Conservation (phyloP, 2,797 vertebrate species). For the Pangasius larnaudii region DNA sequence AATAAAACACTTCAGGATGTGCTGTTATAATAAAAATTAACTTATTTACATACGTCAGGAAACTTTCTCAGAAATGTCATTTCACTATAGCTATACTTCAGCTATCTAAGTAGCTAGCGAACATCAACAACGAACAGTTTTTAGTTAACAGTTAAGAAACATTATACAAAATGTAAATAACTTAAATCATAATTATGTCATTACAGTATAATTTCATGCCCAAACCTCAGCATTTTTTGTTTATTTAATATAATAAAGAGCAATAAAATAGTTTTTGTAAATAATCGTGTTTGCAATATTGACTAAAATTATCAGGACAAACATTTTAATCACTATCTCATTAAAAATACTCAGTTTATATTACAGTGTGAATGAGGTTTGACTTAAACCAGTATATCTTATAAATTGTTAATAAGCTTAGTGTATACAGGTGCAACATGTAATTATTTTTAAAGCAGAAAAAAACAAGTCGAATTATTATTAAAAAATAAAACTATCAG, state of each 20-base stretch:
- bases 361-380: neutral
- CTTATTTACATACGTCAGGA: neutral
- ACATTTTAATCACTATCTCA: neutral
- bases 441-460: neutral
- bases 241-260: neutral
- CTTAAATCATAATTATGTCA: neutral
- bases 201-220: neutral
- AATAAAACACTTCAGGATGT: neutral
- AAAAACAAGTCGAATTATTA: neutral
- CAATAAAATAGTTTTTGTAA: neutral
- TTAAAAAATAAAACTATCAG: neutral
- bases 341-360: neutral
- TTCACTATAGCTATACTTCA: neutral
- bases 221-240: no score
- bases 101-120: neutral
- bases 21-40: no score
- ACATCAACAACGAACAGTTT: neutral
- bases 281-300: neutral
- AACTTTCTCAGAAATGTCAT: neutral
- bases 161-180: neutral
- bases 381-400: neutral
- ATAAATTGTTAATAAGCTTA: neutral
- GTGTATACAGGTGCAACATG: neutral
- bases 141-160: neutral
- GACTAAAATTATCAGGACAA: neutral